Base-by-base conservation (phyloP, 2,113 vertebrate species). In the Eidolon helvum region DNA sequence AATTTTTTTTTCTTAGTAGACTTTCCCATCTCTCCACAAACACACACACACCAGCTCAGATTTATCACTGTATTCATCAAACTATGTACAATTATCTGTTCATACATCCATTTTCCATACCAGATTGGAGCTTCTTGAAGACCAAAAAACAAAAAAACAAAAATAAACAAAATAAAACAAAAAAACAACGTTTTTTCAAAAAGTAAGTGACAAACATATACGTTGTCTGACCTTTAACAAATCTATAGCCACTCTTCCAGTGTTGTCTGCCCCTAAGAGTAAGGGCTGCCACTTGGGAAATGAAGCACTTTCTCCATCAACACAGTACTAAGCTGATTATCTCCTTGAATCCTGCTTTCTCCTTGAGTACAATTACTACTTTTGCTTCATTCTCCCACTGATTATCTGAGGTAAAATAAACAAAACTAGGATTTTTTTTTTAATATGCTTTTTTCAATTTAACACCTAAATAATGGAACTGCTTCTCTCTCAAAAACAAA, bases 1-100 rank as follows among this genome's bases (percentile, higher is more conserved):
- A n/a, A 59, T n/a, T 57, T 97, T 86, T 68, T 33, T 86, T 75
- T 95, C n/a, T 87, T 66, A 40, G 14, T n/a, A 69, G 45, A 84
- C n/a, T 4, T 57, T n/a, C 38, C 10, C 8, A 4, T 15, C 14
- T 38, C 19, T 6, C 10, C 19, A 35, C 0, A 48, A 21, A 50
- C 10, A 79, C 0, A 48, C 26, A 50, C 10, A 79, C 10, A 18
- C 5, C 24, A 84, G 72, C 10, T 11, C 14, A 57, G 18, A 82
- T 61, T 68, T 43, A 30, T 90, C 43, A 75, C 11, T 87, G 30
- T 1, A 75, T 57, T 68, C 38, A 55, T 35, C 15, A 87, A 75
- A 38, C 12, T 80, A 26, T 66, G 71, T 69, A 75, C 21, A 92
- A 50, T 59, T 90, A 75, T 57, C 9, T 92, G 24, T 50, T 89